phyloP scores from a whole-genome alignment of 2,797 vertebrate species.

The Etheostoma perlongum region DNA sequence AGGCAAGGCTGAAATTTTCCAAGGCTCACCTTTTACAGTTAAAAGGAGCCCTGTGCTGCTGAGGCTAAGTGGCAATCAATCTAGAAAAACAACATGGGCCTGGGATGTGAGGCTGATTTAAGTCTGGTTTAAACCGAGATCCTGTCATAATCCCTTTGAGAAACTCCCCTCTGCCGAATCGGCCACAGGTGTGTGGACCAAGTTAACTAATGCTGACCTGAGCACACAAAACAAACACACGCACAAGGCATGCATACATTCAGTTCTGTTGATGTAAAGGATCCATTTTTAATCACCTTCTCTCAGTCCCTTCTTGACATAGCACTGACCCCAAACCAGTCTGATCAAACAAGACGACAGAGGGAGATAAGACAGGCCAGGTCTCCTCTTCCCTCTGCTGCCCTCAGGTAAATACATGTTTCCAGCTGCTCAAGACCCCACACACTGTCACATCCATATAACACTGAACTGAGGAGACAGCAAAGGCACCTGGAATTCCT shows the following conservation, averaged over 20 bases:
- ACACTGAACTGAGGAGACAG: conserved; percentile 22
- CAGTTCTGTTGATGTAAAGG: conserved; percentile 3
- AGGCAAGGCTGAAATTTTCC: conserved; percentile 43
- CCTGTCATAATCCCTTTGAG: conserved; percentile 61
- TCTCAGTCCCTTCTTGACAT: conserved; percentile 31
- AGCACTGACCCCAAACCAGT: conserved; percentile 26
- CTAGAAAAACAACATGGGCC: conserved; percentile 51
- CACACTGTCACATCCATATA: conserved; percentile 29
- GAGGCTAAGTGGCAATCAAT: conserved; percentile 70
- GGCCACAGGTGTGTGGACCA: conserved; percentile 59
- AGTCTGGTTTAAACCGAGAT: conserved; percentile 56
- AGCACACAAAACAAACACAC: conserved; percentile 4
- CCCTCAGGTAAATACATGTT: conserved; percentile 50
- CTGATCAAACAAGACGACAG: conserved; percentile 25
- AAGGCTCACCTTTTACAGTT: conserved; percentile 58
- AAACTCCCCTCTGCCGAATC: conserved; percentile 43
- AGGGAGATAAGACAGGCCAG: conserved; percentile 32
- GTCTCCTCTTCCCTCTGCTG: conserved; percentile 8
- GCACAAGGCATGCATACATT: not conserved
- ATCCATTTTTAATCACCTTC: conserved; percentile 25
- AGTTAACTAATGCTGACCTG: conserved; percentile 25
- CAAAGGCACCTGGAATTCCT: conserved; percentile 48
- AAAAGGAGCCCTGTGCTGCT: conserved; percentile 42
- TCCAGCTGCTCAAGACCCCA: conserved; percentile 56
- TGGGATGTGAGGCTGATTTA: conserved; percentile 48